Conservation (phyloP, 2,113 vertebrate genomes). For the Mesoclemmys tuberculata region DNA sequence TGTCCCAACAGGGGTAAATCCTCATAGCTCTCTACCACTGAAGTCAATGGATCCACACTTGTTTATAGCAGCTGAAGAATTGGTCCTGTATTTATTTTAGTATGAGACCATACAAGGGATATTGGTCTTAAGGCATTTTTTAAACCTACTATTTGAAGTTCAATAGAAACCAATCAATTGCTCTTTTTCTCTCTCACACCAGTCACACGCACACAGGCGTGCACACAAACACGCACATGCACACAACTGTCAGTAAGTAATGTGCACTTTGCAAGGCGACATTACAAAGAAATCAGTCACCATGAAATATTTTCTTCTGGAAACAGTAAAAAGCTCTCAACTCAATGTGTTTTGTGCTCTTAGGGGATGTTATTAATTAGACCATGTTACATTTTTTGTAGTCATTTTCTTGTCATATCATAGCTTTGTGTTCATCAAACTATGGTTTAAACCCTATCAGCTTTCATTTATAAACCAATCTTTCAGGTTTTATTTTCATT, state of each 20-base stretch:
- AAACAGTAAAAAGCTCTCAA: background rate
- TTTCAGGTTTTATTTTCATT: background rate
- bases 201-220: background rate
- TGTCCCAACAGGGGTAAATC: background rate
- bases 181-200: background rate
- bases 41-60: background rate
- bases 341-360: background rate
- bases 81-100: background rate
- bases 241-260: background rate
- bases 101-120: background rate
- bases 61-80: background rate
- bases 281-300: background rate
- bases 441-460: background rate
- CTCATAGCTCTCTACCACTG: rapidly evolving
- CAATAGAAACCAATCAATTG: background rate
- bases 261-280: rapidly evolving
- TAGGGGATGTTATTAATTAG: background rate
- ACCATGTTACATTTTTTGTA: background rate
- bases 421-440: background rate
- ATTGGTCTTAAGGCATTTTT: background rate
- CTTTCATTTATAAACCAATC: background rate
- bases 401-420: background rate
- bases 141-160: background rate
- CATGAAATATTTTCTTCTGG: background rate
- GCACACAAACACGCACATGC: rapidly evolving